Evolutionary conservation across 2,888 invertebrate genomes (phyloP).

Genomic region (Xylophagus ater): DNA sequence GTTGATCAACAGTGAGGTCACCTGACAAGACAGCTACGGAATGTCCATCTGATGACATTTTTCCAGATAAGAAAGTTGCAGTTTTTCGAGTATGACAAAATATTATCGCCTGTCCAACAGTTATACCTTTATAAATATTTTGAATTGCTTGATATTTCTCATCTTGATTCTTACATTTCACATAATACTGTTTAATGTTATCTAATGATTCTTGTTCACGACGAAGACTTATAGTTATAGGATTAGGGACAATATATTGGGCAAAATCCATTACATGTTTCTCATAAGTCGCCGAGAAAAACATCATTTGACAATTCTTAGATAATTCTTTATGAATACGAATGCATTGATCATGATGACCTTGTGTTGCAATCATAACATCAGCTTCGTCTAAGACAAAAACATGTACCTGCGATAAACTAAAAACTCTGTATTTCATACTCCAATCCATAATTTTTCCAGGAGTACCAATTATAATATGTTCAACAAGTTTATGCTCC

Average conservation of each 20-base stretch:
- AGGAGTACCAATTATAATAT: slow-evolving; percentile 94
- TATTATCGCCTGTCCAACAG: no score
- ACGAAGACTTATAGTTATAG: slow-evolving; percentile 62
- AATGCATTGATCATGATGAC: slow-evolving; percentile 96
- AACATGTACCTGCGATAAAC: slow-evolving; percentile 75
- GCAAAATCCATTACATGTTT: slow-evolving; percentile 93
- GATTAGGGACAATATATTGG: slow-evolving; percentile 81
- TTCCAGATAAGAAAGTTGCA: slow-evolving; percentile 77
- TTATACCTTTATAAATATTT: slow-evolving; percentile 91
- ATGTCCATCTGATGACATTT: slow-evolving; percentile 86
- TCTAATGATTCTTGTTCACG: slow-evolving; percentile 91
- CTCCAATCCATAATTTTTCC: slow-evolving; percentile 95
- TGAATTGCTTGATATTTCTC: slow-evolving; percentile 89
- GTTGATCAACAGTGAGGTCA: slow-evolving; percentile 84
- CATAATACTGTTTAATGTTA: slow-evolving; percentile 96
- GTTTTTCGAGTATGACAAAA: slow-evolving; percentile 64
- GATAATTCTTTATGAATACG: no score
- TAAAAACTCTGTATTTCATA: slow-evolving; percentile 71
- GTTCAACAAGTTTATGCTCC: slow-evolving; percentile 65
- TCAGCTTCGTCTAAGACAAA: slow-evolving; percentile 99
- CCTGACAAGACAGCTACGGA: slow-evolving; percentile 88
- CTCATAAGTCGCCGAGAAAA: slow-evolving; percentile 97
- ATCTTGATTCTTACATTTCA: no score
- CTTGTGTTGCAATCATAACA: slow-evolving; percentile 97
- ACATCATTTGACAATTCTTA: slow-evolving; percentile 85